Evolutionary conservation across 2,888 invertebrate genomes (phyloP).

Genomic region (Lasioglossum leucozonium): DNA sequence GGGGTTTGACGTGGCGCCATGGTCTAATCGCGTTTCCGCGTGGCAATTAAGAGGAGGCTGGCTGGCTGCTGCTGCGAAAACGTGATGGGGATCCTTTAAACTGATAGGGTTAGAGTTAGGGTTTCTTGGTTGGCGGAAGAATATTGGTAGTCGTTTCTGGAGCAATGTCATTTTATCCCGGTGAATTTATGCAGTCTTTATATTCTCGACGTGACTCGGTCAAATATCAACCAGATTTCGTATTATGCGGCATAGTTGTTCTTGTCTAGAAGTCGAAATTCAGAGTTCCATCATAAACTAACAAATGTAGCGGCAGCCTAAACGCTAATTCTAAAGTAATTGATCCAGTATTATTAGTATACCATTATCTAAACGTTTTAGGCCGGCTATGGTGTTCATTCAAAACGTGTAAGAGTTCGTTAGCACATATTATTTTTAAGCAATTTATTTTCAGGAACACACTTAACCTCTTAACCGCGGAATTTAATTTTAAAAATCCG

Average conservation of each 20-base stretch:
- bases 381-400: background rate
- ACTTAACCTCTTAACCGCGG: too few relatives aligned
- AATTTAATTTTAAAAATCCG: too few relatives aligned
- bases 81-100: background rate
- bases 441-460: background rate
- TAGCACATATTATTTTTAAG: background rate
- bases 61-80: slow-evolving; percentile 38
- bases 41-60: slow-evolving; percentile 65
- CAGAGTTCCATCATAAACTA: too few relatives aligned
- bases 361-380: background rate
- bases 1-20: slow-evolving; percentile 41
- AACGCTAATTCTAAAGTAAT: background rate
- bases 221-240: too few relatives aligned
- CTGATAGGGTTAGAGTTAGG: slow-evolving; percentile 2
- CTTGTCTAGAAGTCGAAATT: background rate
- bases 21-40: slow-evolving; percentile 65
- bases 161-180: background rate
- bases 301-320: background rate
- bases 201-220: background rate
- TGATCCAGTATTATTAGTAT: background rate
- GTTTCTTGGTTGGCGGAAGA: background rate
- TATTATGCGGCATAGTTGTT: too few relatives aligned
- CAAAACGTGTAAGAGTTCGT: background rate
- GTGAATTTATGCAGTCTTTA: background rate
- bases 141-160: background rate